phyloP scores from a whole-genome alignment of 2,797 vertebrate species.

The Labroides dimidiatus region DNA sequence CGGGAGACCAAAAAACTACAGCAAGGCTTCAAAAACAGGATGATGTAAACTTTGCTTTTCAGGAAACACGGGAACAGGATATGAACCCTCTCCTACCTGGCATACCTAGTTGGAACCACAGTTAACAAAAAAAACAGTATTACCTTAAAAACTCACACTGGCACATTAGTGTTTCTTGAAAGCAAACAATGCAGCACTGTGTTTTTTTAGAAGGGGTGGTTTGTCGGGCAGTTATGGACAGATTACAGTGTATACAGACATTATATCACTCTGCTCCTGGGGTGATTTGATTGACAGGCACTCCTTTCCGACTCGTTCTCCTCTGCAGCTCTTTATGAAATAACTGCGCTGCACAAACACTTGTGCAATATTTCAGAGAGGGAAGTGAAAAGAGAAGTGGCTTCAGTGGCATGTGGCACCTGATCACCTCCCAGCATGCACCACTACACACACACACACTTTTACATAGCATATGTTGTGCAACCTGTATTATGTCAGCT shows the following conservation, averaged over 20 bases:
- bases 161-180: constrained; percentile 4
- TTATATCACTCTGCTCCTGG: constrained; percentile 20
- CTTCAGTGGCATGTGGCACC: constrained; percentile 76
- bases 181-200: not conserved
- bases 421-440: constrained; percentile 53
- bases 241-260: constrained; percentile 17
- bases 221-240: constrained; percentile 10
- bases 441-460: constrained; percentile 10
- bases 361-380: constrained; percentile 80
- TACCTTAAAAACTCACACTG: not conserved
- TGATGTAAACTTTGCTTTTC: constrained; percentile 2
- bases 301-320: constrained; percentile 43
- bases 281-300: constrained; percentile 41
- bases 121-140: constrained; percentile 6
- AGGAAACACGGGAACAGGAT: constrained; percentile 15
- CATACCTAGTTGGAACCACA: not conserved
- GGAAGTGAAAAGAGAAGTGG: constrained; percentile 84
- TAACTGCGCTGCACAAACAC: constrained; percentile 55
- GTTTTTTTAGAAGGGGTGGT: constrained; percentile 6
- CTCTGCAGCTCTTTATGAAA: constrained; percentile 67
- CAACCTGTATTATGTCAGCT: constrained; percentile 77
- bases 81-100: not conserved
- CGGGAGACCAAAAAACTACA: not conserved
- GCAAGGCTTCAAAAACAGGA: not conserved
- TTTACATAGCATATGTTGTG: constrained; percentile 59